phyloP scores from a whole-genome alignment of 30 jellyfish, hydroid and myxozoan genomes.

The Chrysaora quinquecirrha region DNA sequence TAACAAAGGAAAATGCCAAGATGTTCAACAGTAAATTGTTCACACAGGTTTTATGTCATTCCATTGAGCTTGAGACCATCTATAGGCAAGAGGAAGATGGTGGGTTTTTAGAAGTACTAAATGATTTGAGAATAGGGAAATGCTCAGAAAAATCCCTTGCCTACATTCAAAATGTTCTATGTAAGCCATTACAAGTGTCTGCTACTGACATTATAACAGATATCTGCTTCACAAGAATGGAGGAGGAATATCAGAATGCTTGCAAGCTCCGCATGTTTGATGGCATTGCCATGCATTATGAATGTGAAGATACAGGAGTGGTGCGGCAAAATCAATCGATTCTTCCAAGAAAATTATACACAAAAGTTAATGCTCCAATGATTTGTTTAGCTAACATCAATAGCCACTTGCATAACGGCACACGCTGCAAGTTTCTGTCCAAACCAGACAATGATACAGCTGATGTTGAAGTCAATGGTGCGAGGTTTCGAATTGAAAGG shows the following conservation, averaged over 20 bases:
- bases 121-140: not conserved
- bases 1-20: slow-evolving; percentile 1
- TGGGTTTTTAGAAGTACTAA: not conserved
- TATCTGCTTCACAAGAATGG: slow-evolving; percentile 13
- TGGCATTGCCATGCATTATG: not conserved
- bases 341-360: not conserved
- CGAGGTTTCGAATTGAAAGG: not conserved
- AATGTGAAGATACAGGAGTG: slow-evolving; percentile 8
- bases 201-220: slow-evolving; percentile 1
- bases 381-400: slow-evolving; percentile 9
- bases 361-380: no score
- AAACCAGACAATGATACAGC: slow-evolving; percentile 6
- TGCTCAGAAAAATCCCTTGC: slow-evolving; percentile 4
- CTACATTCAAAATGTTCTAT: not conserved
- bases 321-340: not conserved
- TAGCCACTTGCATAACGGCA: slow-evolving; percentile 9
- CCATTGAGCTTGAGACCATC: no score
- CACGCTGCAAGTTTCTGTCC: slow-evolving; percentile 13
- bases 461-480: slow-evolving; percentile 3
- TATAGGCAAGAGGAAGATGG: slow-evolving; percentile 4
- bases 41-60: no score
- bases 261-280: slow-evolving; percentile 18
- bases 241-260: slow-evolving; percentile 6
- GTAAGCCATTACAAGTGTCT: slow-evolving; percentile 2
- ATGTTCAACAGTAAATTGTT: not conserved